A percentile compares a stretch with the other conserved stretches of the same genome.
These are phyloP conservation scores for Craniophora ligustri DNA, from an alignment of 2,888 invertebrate genomes.

Conservation along the genomic window DNA sequence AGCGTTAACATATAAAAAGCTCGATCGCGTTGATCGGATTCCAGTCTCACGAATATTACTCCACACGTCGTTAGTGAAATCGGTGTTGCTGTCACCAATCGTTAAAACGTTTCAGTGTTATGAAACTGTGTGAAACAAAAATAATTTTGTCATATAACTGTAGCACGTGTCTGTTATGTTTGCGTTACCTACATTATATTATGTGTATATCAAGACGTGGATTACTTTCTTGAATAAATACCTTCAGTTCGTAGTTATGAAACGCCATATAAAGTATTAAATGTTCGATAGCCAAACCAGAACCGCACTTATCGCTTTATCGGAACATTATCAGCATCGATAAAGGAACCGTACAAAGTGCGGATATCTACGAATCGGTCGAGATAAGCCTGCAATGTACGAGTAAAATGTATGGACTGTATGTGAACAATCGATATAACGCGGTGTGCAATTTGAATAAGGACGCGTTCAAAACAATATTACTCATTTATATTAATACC, in stretches of 20 bases:
- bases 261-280: constrained; percentile 37
- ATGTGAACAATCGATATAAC: constrained; percentile 20
- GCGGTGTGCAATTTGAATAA: constrained; percentile 37
- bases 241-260: constrained; percentile 19
- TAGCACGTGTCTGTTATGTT: constrained; percentile 16
- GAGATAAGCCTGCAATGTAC: constrained; percentile 56
- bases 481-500: constrained; percentile 24
- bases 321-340: constrained; percentile 65
- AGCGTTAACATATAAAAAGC: not conserved
- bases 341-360: constrained; percentile 66
- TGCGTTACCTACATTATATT: constrained; percentile 35
- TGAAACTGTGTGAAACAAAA: constrained; percentile 34
- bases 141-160: constrained; percentile 14
- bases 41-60: constrained; percentile 15
- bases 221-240: constrained; percentile 27
- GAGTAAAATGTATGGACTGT: constrained; percentile 29
- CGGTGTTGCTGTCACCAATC: constrained; percentile 21
- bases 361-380: constrained; percentile 61
- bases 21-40: constrained; percentile 17
- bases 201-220: no score
- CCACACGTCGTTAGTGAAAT: constrained; percentile 23
- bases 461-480: constrained; percentile 25
- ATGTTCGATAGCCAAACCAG: constrained; percentile 62
- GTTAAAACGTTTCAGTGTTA: constrained; percentile 25
- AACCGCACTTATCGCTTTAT: constrained; percentile 63